Percentiles rank a stretch among this genome's conserved stretches.
phyloP scores from a whole-genome alignment of 2,113 vertebrate genomes.

The Eira barbara region DNA sequence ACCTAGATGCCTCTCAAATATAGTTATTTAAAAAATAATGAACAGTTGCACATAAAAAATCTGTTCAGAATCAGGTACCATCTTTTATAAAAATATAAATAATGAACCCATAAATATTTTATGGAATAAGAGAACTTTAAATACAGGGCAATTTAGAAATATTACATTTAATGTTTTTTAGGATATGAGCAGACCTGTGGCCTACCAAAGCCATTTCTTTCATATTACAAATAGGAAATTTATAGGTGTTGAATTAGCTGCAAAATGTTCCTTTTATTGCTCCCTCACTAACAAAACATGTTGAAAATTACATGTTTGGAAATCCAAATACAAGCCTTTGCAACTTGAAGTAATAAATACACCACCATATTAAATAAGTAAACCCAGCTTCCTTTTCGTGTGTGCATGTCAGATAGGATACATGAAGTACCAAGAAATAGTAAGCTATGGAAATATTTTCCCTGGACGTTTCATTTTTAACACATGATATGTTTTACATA shows the following conservation, averaged over 20 bases:
- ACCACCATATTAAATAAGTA: neutral
- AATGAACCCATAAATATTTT: slow-evolving; percentile 34
- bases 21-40: slow-evolving; percentile 32
- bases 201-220: neutral
- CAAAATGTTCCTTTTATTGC: slow-evolving; percentile 15
- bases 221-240: neutral
- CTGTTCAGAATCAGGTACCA: neutral
- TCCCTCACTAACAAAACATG: slow-evolving; percentile 28
- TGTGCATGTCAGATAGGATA: neutral
- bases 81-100: slow-evolving; percentile 42
- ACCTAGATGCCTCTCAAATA: neutral
- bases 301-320: slow-evolving; percentile 9
- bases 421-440: neutral
- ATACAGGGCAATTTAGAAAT: neutral
- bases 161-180: slow-evolving; percentile 40
- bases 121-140: slow-evolving; percentile 28
- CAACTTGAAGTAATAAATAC: slow-evolving; percentile 33
- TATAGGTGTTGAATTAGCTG: slow-evolving; percentile 22
- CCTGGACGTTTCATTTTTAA: neutral
- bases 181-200: slow-evolving; percentile 13
- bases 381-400: neutral
- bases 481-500: neutral
- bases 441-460: neutral
- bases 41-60: slow-evolving; percentile 1
- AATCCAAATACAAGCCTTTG: slow-evolving; percentile 36